Evolutionary conservation across 2,888 invertebrate species (phyloP), one percentile per base, ranked within the genome.

Genomic region (Melinopterus prodromus): DNA sequence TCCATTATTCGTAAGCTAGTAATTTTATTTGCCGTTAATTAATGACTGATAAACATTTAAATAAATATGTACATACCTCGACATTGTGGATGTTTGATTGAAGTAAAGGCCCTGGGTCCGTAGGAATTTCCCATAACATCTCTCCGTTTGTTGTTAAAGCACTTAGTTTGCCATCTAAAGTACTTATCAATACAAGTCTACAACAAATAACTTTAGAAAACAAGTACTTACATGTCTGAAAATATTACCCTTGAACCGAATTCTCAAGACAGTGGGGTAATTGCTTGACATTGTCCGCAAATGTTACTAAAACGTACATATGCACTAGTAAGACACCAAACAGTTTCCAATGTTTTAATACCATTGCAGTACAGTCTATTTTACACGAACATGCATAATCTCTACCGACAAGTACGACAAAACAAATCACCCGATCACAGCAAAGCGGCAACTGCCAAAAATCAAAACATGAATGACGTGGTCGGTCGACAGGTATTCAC

Each of bases 41-140:
- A 75, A 6, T n/a, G 36, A 16, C 6, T 15, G 14, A 36, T n/a
- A 70, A 9, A 70, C 5, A 75, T 71, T 71, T 71, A 71, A 76
- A n/a, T 26, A 77, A 76, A 69, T 79, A 79, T 75, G 77, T 91
- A 96, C 96, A 92, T 98, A 96, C 96, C 92, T 98, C 97, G 84
- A 96, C 91, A 85, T 94, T 93, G 87, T 97, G 97, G 85, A 98
- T 95, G 87, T 95, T 98, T 0, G 98, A 98, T 2, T 96, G 95
- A 53, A 98, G 91, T 83, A 98, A 91, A 0, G 96, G 94, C 16
- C 93, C 92, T 14, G 93, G 91, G 78, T 94, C 95, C 26, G 97
- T 96, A 80, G 94, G 91, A 78, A 97, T 87, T 83, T 93, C 93
- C 98, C 98, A 99, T 78, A 93, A 90, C 83, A 95, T 89, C 80